Conservation (phyloP, 1,140 invertebrate species). For the Lepidurus couesii region DNA sequence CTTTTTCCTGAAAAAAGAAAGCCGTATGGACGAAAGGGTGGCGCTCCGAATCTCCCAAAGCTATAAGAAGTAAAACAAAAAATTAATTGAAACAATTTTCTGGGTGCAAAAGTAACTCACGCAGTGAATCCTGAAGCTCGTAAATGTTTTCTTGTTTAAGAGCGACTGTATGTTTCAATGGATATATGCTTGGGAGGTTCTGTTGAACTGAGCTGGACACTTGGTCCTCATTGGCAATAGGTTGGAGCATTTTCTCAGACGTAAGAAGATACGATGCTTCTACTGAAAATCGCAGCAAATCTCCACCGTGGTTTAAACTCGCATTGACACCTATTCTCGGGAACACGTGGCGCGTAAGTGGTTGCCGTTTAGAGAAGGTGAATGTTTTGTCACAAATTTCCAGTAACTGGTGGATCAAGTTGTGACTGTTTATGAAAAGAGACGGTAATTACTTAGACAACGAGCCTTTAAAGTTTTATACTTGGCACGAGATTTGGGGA, state of each 20-base stretch:
- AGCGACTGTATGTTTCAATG: constrained; percentile 62
- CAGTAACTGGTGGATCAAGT: not conserved
- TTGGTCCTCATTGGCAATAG: constrained; percentile 48
- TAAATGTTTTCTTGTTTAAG: constrained; percentile 60
- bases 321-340: constrained; percentile 29
- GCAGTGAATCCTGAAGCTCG: constrained; percentile 54
- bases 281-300: constrained; percentile 58
- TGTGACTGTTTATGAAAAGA: constrained; percentile 32
- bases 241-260: constrained; percentile 54
- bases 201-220: constrained; percentile 43
- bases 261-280: constrained; percentile 58
- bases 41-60: constrained; percentile 11
- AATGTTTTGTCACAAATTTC: constrained; percentile 24
- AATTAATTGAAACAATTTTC: constrained; percentile 22
- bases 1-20: constrained; percentile 59
- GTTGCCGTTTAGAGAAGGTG: constrained; percentile 14
- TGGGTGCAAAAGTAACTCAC: constrained; percentile 53
- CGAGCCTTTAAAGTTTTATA: constrained; percentile 47
- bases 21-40: constrained; percentile 58
- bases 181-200: constrained; percentile 62
- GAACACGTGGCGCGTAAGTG: constrained; percentile 26
- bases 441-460: constrained; percentile 31
- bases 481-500: constrained; percentile 62
- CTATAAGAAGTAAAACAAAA: constrained; percentile 23
- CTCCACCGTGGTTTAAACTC: constrained; percentile 53